Evolutionary conservation across 2,888 invertebrate species (phyloP), one percentile per base, ranked within the genome.

Genomic region (Penaeus monodon): DNA sequence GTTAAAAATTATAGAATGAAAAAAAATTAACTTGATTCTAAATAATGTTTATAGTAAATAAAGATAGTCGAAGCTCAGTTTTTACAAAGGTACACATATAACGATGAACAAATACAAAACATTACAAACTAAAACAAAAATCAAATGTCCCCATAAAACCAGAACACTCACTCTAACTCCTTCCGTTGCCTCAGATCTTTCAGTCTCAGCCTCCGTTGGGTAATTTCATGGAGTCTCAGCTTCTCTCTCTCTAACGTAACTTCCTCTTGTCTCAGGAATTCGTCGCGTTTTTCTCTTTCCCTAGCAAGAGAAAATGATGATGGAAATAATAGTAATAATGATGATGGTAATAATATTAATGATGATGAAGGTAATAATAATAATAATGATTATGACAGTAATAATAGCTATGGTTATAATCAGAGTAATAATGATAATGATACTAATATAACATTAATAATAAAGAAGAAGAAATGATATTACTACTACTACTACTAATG

Each of bases 121-220:
- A 44, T n/a, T 38, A n/a, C n/a, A 22, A 22, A 6, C 49, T 77
- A 44, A 14, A n/a, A 57, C 29, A 22, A 38, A 24, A 24, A 66
- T 12, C 4, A 81, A 38, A 27, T n/a, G 27, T 29, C 64, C 29
- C 10, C 33, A 66, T 22, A 24, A 65, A 7, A 6, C 8, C 33
- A 63, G 66, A 14, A 2, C 57, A 84, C 84, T 82, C 63, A 86
- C 86, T 86, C 86, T 17, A 86, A 63, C 24, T 86, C 86, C 29
- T 86, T 86, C 27, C 86, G 76, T 27, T 86, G 86, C 22, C 86
- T 27, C 14, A 82, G 24, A 33, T 86, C 86, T 38, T 86, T 82
- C 86, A 86, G 82, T 24, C 86, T 70, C 10, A 27, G 27, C 24
- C 86, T 70, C n/a, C 86, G 38, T 78, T 86, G 86, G 70, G n/a